phyloP scores from a whole-genome alignment of 2,888 invertebrate species.

The Pterobdella sp. region DNA sequence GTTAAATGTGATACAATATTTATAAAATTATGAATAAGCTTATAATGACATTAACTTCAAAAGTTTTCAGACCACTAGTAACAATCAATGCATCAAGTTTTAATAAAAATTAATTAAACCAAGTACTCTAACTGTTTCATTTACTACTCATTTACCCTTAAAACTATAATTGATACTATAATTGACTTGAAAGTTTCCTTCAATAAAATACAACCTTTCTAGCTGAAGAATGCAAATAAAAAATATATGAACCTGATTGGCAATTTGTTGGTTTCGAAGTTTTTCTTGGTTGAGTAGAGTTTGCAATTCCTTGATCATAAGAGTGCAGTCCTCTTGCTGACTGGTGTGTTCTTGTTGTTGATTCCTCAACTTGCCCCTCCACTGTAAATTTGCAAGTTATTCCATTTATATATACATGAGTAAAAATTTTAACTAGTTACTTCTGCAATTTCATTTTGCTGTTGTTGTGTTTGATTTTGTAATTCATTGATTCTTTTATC shows the following conservation, averaged over 20 bases:
- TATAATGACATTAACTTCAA: too few relatives aligned
- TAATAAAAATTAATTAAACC: too few relatives aligned
- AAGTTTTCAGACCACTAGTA: too few relatives aligned
- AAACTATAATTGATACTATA: neutral
- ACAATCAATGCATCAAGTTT: too few relatives aligned
- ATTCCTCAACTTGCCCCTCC: slow-evolving; percentile 30
- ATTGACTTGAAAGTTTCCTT: neutral
- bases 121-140: neutral
- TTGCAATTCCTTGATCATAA: slow-evolving; percentile 73
- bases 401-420: too few relatives aligned
- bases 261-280: slow-evolving; percentile 65
- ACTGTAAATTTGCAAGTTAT: slow-evolving; percentile 30
- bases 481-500: too few relatives aligned
- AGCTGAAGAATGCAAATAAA: neutral
- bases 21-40: too few relatives aligned
- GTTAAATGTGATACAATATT: too few relatives aligned
- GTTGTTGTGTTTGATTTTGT: too few relatives aligned
- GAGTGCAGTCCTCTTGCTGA: slow-evolving; percentile 68
- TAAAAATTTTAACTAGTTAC: too few relatives aligned
- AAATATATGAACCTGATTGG: slow-evolving; percentile 55
- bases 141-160: neutral
- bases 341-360: slow-evolving; percentile 72
- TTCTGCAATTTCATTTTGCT: too few relatives aligned
- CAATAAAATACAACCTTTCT: neutral
- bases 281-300: slow-evolving; percentile 67